Evolutionary conservation across 2,797 vertebrate species (phyloP).

Genomic region (Eulemur mongoz): DNA sequence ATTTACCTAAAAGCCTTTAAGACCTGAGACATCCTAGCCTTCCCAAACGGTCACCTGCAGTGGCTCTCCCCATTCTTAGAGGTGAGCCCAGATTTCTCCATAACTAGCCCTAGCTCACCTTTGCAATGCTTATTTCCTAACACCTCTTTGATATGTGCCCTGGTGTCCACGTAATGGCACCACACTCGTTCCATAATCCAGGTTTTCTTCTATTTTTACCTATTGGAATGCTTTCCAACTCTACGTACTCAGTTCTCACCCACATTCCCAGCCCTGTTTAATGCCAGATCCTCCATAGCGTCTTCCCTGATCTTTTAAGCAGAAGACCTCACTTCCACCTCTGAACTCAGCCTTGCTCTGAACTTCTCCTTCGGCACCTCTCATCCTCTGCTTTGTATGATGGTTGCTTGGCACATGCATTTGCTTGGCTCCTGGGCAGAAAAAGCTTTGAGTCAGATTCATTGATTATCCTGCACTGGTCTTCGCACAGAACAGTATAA

Average conservation of each 20-base stretch:
- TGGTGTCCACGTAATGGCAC: background rate
- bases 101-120: background rate
- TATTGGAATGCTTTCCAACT: background rate
- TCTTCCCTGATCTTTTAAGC: background rate
- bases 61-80: background rate
- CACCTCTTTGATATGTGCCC: background rate
- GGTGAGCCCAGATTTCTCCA: background rate
- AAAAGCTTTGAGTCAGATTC: background rate
- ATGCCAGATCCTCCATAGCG: background rate
- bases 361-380: background rate
- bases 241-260: background rate
- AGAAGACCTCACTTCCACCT: background rate
- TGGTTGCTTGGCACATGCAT: background rate
- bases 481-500: background rate
- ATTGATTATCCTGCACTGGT: background rate
- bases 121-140: background rate
- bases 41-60: background rate
- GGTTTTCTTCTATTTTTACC: background rate
- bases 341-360: background rate
- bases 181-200: too few relatives aligned
- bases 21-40: background rate
- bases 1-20: background rate
- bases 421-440: background rate
- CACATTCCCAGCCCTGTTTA: background rate
- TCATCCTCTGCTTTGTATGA: background rate